Evolutionary conservation across 2,797 vertebrate species (phyloP).

Genomic region (Pteropus rufus): DNA sequence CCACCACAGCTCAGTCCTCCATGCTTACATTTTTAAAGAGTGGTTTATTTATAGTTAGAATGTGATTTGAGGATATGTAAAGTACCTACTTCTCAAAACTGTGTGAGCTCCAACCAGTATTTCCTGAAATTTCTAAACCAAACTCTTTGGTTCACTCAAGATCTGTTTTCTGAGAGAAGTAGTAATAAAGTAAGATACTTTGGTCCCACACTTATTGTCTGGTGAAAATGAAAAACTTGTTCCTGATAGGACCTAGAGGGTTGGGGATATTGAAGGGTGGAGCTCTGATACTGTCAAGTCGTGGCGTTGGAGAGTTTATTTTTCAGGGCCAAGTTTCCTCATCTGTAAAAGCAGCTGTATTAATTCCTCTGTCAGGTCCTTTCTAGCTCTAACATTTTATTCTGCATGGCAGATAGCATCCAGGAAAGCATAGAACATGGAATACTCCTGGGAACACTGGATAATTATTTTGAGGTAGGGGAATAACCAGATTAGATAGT

Average conservation of each 20-base stretch:
- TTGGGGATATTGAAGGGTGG: background rate
- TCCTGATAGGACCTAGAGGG: background rate
- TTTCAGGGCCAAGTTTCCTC: slow-evolving; percentile 9
- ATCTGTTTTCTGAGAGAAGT: background rate
- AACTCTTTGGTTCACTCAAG: background rate
- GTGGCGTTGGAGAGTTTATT: background rate
- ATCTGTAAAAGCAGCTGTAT: background rate
- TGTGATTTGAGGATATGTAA: slow-evolving; percentile 18
- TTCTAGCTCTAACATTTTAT: background rate
- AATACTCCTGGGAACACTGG: background rate
- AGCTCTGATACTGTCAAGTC: background rate
- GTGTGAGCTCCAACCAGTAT: background rate
- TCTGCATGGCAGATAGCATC: background rate
- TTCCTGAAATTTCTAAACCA: background rate
- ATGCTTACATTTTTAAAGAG: background rate
- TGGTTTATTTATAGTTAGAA: background rate
- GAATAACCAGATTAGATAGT: background rate
- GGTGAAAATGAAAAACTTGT: background rate
- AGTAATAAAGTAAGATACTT: background rate
- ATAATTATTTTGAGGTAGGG: background rate
- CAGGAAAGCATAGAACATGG: background rate
- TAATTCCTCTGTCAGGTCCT: background rate
- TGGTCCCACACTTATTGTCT: background rate
- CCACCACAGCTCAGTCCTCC: background rate
- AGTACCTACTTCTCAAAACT: background rate